Evolutionary conservation across 2,797 vertebrate species (phyloP), one percentile per base, ranked within the genome.

Genomic region (Streptopelia turtur): DNA sequence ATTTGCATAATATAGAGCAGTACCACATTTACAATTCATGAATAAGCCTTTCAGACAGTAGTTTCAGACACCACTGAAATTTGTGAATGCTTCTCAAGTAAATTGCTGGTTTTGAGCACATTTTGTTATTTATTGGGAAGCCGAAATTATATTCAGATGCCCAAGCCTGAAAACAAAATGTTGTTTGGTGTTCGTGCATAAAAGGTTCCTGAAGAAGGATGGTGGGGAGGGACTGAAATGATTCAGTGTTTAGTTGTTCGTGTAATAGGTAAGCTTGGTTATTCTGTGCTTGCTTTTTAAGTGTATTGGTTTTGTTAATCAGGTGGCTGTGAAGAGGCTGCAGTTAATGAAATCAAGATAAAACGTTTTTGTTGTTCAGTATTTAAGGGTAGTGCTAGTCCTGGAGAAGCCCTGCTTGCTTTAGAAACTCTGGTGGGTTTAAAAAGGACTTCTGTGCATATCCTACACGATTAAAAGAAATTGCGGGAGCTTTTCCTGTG

Each of bases 1-100:
- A 35, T 91, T 95, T 96, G 82, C 79, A 88, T 91, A 94, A 91
- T 49, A 87, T 6, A 60, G 45, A 85, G 47, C 87, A 81, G 89
- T 64, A 95, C 71, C 37, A 31, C 72, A 82, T 90, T 95, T 88
- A 75, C 89, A 83, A 27, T 91, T 90, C 78, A 91, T 4, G 10
- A 75, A 78, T 77, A 87, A 91, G 65, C 64, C 56, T 93, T 94
- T 95, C 71, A 93, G 85, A 68, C 60, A 68, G 81, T 45, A 37
- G 25, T 43, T 90, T 93, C 66, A 74, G 80, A 88, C 89, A 70
- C 0, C 0, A 71, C 66, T 89, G 78, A 81, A 89, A 53, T 89
- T 85, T 59, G 45, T 68, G 79, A 91, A 69, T 23, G 41, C 37
- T 85, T 80, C 57, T 91, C 22, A 81, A 80, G 80, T 52, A 90